Evolutionary conservation across 2,888 invertebrate genomes (phyloP).

Genomic region (Druceiella hillmani): DNA sequence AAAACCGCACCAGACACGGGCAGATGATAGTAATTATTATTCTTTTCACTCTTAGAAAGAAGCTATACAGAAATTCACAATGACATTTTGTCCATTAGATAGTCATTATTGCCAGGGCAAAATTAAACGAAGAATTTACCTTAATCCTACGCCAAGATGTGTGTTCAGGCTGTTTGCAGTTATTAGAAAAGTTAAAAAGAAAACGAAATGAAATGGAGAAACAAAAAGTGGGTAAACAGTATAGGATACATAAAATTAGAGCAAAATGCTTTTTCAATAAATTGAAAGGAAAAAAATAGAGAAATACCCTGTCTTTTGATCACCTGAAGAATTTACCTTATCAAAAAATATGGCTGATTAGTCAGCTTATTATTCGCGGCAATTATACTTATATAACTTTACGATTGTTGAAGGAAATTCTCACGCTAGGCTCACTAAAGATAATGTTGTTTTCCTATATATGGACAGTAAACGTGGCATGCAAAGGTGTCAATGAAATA

Average conservation of each 20-base stretch:
- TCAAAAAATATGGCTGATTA: conserved; percentile 1
- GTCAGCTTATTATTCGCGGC: conserved; percentile 5
- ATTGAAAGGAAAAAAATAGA: conserved; percentile 17
- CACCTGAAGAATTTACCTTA: conserved; percentile 18
- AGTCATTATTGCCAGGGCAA: conserved; percentile 22
- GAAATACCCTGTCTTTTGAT: too few relatives aligned
- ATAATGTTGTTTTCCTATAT: too few relatives aligned
- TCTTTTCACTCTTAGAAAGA: conserved; percentile 19
- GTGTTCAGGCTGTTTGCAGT: conserved; percentile 19
- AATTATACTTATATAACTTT: conserved; percentile 2
- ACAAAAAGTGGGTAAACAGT: conserved; percentile 17
- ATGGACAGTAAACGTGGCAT: neutral
- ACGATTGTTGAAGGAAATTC: too few relatives aligned
- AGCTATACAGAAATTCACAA: conserved; percentile 22
- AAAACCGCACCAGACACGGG: too few relatives aligned
- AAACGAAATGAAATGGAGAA: conserved; percentile 16
- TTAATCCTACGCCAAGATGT: conserved; percentile 18
- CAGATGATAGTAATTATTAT: conserved; percentile 18
- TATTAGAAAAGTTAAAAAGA: conserved; percentile 19
- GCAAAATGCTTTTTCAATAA: conserved; percentile 1
- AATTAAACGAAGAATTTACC: conserved; percentile 8
- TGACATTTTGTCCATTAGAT: conserved; percentile 20
- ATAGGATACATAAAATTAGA: conserved; percentile 20
- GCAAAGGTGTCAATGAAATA: conserved; percentile 1
- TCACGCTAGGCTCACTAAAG: too few relatives aligned